phyloP scores from a whole-genome alignment of 2,113 vertebrate species.

The Alethe diademata region DNA sequence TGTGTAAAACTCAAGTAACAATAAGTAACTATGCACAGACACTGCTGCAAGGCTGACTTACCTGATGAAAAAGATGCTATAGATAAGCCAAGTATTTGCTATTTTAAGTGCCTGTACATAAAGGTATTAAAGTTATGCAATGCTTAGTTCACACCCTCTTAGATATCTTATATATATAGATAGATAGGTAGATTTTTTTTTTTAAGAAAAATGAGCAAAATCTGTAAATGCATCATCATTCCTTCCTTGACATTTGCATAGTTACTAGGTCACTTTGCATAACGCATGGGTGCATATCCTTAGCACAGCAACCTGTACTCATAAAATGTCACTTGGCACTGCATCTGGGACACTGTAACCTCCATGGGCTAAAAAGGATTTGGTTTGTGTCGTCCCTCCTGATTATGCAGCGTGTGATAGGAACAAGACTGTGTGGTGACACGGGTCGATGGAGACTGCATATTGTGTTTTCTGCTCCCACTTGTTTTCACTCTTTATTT shows the following conservation, averaged over 20 bases:
- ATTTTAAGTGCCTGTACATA: neutral
- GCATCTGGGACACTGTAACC: slow-evolving; percentile 42
- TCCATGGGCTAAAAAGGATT: slow-evolving; percentile 42
- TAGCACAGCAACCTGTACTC: slow-evolving; percentile 33
- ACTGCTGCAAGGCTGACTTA: neutral
- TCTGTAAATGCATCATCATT: neutral
- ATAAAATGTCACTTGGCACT: slow-evolving; percentile 50
- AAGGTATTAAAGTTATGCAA: neutral
- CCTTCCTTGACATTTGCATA: slow-evolving; percentile 2
- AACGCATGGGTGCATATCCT: neutral
- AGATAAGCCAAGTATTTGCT: neutral
- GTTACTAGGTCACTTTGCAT: slow-evolving; percentile 42
- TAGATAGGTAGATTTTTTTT: too few species aligned
- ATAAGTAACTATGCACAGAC: neutral
- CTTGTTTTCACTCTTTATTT: slow-evolving; percentile 46
- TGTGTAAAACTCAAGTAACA: neutral
- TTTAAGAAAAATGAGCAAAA: neutral
- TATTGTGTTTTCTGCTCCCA: slow-evolving; percentile 10
- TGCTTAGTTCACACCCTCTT: neutral
- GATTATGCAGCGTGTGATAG: slow-evolving; percentile 53
- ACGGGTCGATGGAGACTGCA: slow-evolving; percentile 38
- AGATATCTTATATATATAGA: neutral
- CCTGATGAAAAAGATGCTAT: neutral
- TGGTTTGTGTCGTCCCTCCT: slow-evolving; percentile 49
- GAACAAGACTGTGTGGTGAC: slow-evolving; percentile 39